Conservation (phyloP, 2,888 invertebrate genomes). For the Andrena camellia region DNA sequence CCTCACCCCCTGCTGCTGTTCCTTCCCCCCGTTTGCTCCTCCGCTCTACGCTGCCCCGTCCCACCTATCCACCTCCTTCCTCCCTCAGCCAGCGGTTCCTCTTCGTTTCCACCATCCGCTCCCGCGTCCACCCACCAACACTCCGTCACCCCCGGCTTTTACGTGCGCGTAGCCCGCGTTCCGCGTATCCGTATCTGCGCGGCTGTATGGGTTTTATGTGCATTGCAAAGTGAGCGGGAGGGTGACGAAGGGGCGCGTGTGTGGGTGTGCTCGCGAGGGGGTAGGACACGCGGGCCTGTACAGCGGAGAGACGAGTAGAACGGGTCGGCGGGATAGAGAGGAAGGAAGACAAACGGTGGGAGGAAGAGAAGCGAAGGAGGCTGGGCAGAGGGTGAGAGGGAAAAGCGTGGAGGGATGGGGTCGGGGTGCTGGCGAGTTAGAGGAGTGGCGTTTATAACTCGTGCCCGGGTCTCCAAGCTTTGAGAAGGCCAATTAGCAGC, state of each 20-base stretch:
- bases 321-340: conserved; percentile 48
- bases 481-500: conserved; percentile 85
- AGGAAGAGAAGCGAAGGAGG: conserved; percentile 31
- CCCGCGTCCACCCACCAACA: conserved; percentile 32
- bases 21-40: conserved; percentile 40
- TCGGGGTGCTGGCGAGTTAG: conserved; percentile 65
- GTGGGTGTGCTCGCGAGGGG: neutral
- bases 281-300: conserved; percentile 20
- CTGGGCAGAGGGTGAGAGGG: conserved; percentile 26
- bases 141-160: conserved; percentile 49
- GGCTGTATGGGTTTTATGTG: conserved; percentile 56
- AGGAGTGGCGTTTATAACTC: conserved; percentile 84
- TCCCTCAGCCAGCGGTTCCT: conserved; percentile 34
- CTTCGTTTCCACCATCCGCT: conserved; percentile 48
- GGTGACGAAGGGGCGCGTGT: neutral
- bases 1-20: conserved; percentile 38
- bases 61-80: conserved; percentile 6
- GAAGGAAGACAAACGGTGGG: conserved; percentile 41
- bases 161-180: conserved; percentile 47
- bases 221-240: conserved; percentile 55
- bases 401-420: conserved; percentile 46
- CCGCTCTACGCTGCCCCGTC: conserved; percentile 10
- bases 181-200: conserved; percentile 51
- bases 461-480: conserved; percentile 80
- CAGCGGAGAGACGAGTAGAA: conserved; percentile 25